A percentile compares a stretch with the other conserved stretches of the same genome.
Conservation (phyloP, 2,888 invertebrate genomes). For the Tuberolachnus salignus region DNA sequence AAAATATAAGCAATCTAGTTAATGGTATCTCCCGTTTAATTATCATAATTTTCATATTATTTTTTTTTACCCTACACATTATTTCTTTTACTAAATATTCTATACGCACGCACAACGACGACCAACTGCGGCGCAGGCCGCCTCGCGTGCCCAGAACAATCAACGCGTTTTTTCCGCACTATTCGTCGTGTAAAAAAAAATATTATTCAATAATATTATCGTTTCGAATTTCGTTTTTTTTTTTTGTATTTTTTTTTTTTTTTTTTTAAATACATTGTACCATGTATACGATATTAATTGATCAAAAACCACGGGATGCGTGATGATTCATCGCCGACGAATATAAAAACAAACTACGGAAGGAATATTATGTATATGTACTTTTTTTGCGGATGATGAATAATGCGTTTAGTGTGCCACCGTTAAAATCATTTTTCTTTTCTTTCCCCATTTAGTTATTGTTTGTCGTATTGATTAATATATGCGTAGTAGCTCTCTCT, state of each 20-base stretch:
- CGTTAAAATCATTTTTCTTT: no score
- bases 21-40: slow-evolving; percentile 30
- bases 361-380: no score
- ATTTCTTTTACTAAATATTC: background rate
- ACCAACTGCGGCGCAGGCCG: no score
- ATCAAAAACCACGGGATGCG: no score
- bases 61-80: background rate
- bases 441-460: no score
- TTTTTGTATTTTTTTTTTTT: background rate
- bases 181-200: background rate
- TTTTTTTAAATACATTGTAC: background rate
- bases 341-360: no score
- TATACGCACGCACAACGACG: background rate
- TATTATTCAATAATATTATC: background rate
- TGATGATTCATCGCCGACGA: no score
- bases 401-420: no score
- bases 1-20: slow-evolving; percentile 5
- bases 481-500: no score
- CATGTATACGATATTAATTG: no score
- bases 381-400: no score
- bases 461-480: no score
- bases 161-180: background rate
- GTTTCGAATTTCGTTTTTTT: background rate
- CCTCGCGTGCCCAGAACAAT: slow-evolving; percentile 12
- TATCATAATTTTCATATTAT: slow-evolving; percentile 19